Evolutionary conservation across 2,888 invertebrate genomes (phyloP).

Genomic region (Rugalucina vietnamica): DNA sequence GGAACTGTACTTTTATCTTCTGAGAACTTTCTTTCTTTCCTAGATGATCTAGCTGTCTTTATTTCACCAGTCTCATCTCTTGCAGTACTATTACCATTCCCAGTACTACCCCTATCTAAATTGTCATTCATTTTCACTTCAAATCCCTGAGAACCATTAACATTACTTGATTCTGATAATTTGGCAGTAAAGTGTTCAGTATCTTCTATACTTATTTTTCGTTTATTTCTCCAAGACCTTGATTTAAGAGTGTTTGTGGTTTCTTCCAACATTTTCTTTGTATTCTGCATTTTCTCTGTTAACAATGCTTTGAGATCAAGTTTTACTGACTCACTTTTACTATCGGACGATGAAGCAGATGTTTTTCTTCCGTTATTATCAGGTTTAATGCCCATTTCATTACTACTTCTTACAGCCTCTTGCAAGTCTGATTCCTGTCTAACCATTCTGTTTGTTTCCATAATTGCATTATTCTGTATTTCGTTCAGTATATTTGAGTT

Average conservation of each 20-base stretch:
- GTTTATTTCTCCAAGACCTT: conserved; percentile 9
- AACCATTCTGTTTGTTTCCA: background rate
- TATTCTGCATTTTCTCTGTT: conserved; percentile 58
- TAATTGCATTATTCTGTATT: background rate
- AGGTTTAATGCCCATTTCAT: background rate
- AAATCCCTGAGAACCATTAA: background rate
- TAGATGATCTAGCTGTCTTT: conserved; percentile 60
- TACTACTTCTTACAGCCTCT: conserved; percentile 3
- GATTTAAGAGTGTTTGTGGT: conserved; percentile 25
- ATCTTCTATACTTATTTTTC: background rate
- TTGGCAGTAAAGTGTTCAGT: conserved; percentile 1
- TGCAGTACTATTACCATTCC: conserved; percentile 4
- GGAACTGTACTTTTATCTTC: conserved; percentile 65
- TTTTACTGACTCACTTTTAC: conserved; percentile 44
- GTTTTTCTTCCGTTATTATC: background rate
- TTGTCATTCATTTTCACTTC: conserved; percentile 2
- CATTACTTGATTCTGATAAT: background rate
- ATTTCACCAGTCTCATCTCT: conserved; percentile 50
- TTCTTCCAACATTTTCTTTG: conserved; percentile 55
- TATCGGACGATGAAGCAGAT: conserved; percentile 5
- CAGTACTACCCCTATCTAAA: background rate
- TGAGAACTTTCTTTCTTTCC: conserved; percentile 71
- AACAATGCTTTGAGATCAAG: conserved; percentile 52
- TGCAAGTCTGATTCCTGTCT: background rate
- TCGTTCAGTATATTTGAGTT: background rate